These are phyloP conservation scores for Choreutis nemorana DNA, from an alignment of 2,888 invertebrate species.

Conservation along the genomic window DNA sequence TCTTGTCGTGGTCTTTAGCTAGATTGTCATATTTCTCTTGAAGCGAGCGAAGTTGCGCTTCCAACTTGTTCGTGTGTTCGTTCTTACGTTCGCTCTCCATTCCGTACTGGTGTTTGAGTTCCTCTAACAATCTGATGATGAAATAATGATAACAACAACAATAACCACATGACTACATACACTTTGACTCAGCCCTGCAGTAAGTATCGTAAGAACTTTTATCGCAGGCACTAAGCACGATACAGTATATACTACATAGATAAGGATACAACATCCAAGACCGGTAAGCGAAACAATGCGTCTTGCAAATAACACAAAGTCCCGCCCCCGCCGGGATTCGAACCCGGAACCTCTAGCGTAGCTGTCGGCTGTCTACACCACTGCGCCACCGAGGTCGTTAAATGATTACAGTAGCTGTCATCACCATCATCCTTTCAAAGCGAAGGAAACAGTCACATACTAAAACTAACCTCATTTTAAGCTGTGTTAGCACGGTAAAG, in stretches of 20 bases:
- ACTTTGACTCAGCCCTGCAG: not conserved
- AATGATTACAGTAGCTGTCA: not conserved
- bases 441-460: not conserved
- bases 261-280: too few relatives aligned
- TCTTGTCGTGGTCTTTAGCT: slow-evolving; percentile 25
- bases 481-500: not conserved
- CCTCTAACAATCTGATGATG: slow-evolving; percentile 71
- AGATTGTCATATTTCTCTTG: slow-evolving; percentile 35
- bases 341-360: too few relatives aligned
- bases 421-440: not conserved
- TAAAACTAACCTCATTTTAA: not conserved
- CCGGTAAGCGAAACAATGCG: too few relatives aligned
- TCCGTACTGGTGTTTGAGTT: slow-evolving; percentile 76
- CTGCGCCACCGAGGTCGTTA: too few relatives aligned
- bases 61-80: slow-evolving; percentile 56
- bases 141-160: not conserved
- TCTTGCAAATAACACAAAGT: too few relatives aligned
- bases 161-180: not conserved
- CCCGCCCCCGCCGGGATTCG: too few relatives aligned
- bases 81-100: slow-evolving; percentile 70
- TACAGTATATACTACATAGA: too few relatives aligned
- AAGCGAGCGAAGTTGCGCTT: slow-evolving; percentile 49
- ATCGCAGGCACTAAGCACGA: too few relatives aligned
- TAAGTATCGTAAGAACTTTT: too few relatives aligned
- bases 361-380: too few relatives aligned